Evolutionary conservation across 2,113 vertebrate genomes (phyloP), one percentile per base, ranked within the genome.

Genomic region (Ciconia maguari): DNA sequence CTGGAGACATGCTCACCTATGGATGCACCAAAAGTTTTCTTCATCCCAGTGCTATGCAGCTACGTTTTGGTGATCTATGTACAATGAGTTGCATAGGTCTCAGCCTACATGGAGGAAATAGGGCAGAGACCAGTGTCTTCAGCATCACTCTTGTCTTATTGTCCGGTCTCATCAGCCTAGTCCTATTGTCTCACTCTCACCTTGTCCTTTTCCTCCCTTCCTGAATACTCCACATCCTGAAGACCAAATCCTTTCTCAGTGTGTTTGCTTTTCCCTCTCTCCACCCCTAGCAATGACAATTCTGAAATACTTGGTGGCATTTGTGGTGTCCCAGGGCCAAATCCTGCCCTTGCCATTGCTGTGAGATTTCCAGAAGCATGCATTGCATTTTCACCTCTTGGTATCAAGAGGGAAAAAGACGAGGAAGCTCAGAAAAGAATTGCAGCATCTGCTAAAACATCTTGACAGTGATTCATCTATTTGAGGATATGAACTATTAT

Each of bases 1-100:
- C 38, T n/a, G 51, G 38, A 51, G 7, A 26, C 14, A 2, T 0
- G 0, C 2, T 58, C 32, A 34, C 1, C 19, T 32, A 19, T 4
- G 57, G 75, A 27, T 27, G 7, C 5, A 18, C 7, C 14, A 14
- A 44, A 48, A 74, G 20, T 89, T 86, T 52, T 52, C 18, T 26
- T 76, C 18, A 38, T n/a, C 13, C 22, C 15, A 22, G 13, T 41
- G 5, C 10, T 26, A 19, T 9, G 32, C 22, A 72, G 14, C 1
- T 36, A 1, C 16, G 3, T 38, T 83, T 65, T 2, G 4, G 48
- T 51, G 2, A 49, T 32, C 55, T 41, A 0, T 13, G 5, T 13
- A 10, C 17, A 46, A 18, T 19, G 18, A 92, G 24, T 5, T 27
- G 16, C 30, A 49, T 6, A 44, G 21, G 25, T 77, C 29, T 69